Evolutionary conservation across 2,888 invertebrate species (phyloP), one percentile per base, ranked within the genome.

Genomic region (Lysandra bellargus): DNA sequence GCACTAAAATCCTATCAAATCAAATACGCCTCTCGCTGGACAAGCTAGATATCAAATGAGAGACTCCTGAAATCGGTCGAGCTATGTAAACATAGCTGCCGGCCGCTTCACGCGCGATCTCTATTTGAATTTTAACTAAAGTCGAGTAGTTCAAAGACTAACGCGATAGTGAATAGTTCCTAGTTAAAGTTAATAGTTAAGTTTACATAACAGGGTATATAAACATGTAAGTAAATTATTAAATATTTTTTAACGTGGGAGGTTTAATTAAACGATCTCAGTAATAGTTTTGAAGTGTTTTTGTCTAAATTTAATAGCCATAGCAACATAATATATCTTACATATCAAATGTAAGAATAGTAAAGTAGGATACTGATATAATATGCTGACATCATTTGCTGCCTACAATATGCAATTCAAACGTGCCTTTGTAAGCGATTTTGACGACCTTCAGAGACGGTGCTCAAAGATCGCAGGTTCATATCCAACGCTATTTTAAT

Each of bases 71-170:
- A 83, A 82, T 84, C 82, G n/a, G 80, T 33, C 49, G 84, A 73
- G 3, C 84, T 82, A 79, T 82, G 78, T 79, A 81, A 81, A 77
- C 81, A 79, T 79, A 83, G n/a, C 33, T 87, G 89, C 88, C 88
- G 90, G 89, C 88, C 80, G 61, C 88, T 89, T 89, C 88, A 79
- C 53, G 74, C 73, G 40, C 44, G 74, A 84, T 84, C 83, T 80
- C 80, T 81, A 82, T 84, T 85, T 84, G 83, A 84, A 85, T 82
- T 82, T 78, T 44, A 81, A 79, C 76, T 37, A 40, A 33, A 49
- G 72, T 78, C 78, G 78, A 82, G 81, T 82, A 84, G 83, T 82
- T 81, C 79, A 78, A 40, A 72, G n/a, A 74, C 64, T 33, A 74
- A 77, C 79, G 79, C 78, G 72, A 5, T 77, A 44, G n/a, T 23